A percentile compares a stretch with the other conserved stretches of the same genome.
phyloP scores from a whole-genome alignment of 2,113 vertebrate species.

The Mesoclemmys tuberculata region DNA sequence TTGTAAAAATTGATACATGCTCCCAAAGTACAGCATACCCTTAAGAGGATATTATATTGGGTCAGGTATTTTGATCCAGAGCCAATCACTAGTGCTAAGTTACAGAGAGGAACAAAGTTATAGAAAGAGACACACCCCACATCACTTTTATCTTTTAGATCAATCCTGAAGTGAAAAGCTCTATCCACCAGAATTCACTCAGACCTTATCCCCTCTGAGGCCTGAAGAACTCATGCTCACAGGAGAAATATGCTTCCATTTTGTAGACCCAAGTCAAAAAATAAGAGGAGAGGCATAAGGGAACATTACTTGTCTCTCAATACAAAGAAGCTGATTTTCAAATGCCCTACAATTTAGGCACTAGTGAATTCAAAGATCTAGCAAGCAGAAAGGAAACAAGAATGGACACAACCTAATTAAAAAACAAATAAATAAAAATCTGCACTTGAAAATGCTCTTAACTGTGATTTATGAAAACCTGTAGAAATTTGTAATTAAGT shows the following conservation, averaged over 20 bases:
- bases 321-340: slow-evolving; percentile 49
- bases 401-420: slow-evolving; percentile 24
- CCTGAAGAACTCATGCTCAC: background rate
- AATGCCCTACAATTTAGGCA: background rate
- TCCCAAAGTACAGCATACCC: background rate
- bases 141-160: background rate
- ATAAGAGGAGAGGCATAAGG: slow-evolving; percentile 23
- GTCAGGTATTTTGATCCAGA: background rate
- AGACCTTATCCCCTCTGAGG: background rate
- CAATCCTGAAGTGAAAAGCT: background rate
- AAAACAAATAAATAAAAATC: background rate
- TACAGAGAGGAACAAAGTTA: background rate
- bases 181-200: background rate
- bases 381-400: slow-evolving; percentile 8
- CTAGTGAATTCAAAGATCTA: slow-evolving; percentile 10
- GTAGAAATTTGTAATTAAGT: slow-evolving; percentile 53
- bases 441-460: background rate
- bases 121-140: accelerated
- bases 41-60: background rate
- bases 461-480: slow-evolving; percentile 50
- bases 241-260: background rate
- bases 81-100: background rate
- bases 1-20: accelerated
- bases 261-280: background rate
- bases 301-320: slow-evolving; percentile 22